phyloP scores from a whole-genome alignment of 2,888 invertebrate species.

The Melieria crassipennis region DNA sequence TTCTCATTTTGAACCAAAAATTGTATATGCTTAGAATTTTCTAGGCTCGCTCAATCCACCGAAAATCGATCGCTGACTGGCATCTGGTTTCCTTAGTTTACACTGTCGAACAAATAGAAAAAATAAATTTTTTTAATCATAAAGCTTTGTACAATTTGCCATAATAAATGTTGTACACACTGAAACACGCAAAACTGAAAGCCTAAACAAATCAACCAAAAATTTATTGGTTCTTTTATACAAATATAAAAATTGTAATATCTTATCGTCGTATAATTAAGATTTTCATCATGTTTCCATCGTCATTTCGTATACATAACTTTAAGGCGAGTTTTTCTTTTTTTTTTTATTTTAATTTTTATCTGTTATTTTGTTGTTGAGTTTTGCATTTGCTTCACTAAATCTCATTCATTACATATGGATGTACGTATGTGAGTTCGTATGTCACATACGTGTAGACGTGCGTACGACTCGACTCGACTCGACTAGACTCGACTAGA shows the following conservation, averaged over 20 bases:
- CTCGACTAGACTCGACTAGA: neutral
- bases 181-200: neutral
- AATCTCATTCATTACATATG: slow-evolving; percentile 5
- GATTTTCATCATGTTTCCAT: slow-evolving; percentile 7
- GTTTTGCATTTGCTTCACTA: slow-evolving; percentile 4
- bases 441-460: neutral
- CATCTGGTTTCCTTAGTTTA: too few relatives aligned
- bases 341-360: neutral
- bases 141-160: too few relatives aligned
- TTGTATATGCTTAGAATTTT: too few relatives aligned
- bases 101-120: too few relatives aligned
- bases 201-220: neutral
- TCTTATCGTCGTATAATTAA: neutral
- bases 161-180: too few relatives aligned
- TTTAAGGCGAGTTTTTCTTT: slow-evolving; percentile 28
- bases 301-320: slow-evolving; percentile 31
- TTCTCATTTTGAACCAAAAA: too few relatives aligned
- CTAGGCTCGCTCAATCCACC: too few relatives aligned
- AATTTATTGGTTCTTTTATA: neutral
- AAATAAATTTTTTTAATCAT: too few relatives aligned
- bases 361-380: too few relatives aligned
- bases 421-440: neutral
- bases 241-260: neutral
- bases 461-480: too few relatives aligned
- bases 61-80: too few relatives aligned